Evolutionary conservation across 2,113 vertebrate species (phyloP).

Genomic region (Pithys albifrons): DNA sequence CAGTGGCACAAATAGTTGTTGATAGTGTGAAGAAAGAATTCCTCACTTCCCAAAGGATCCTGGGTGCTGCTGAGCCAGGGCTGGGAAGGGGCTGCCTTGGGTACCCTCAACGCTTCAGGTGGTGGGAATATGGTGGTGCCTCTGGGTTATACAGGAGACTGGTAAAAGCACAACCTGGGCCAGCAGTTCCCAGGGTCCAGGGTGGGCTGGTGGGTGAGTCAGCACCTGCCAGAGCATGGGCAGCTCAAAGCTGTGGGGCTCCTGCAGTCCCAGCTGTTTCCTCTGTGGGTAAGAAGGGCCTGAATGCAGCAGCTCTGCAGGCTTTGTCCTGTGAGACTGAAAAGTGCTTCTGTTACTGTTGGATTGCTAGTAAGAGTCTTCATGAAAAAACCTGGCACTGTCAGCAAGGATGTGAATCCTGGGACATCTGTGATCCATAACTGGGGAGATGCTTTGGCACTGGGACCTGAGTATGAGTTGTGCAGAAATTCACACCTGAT

Average conservation of each 20-base stretch:
- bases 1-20: background rate
- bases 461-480: background rate
- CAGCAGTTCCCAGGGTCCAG: background rate
- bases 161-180: background rate
- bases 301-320: background rate
- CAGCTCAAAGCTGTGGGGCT: background rate
- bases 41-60: background rate
- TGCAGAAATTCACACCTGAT: background rate
- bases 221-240: background rate
- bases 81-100: background rate
- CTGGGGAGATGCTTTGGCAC: background rate
- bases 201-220: background rate
- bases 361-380: background rate
- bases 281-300: background rate
- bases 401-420: background rate
- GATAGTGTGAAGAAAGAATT: background rate
- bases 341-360: background rate
- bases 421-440: rapidly evolving
- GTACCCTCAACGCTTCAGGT: background rate
- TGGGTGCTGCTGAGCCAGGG: background rate
- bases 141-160: background rate
- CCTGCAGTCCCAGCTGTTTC: background rate
- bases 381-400: background rate
- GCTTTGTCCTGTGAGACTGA: background rate
- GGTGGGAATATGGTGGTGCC: background rate